Evolutionary conservation across 2,888 invertebrate genomes (phyloP).

Genomic region (Tanypteryx hageni): DNA sequence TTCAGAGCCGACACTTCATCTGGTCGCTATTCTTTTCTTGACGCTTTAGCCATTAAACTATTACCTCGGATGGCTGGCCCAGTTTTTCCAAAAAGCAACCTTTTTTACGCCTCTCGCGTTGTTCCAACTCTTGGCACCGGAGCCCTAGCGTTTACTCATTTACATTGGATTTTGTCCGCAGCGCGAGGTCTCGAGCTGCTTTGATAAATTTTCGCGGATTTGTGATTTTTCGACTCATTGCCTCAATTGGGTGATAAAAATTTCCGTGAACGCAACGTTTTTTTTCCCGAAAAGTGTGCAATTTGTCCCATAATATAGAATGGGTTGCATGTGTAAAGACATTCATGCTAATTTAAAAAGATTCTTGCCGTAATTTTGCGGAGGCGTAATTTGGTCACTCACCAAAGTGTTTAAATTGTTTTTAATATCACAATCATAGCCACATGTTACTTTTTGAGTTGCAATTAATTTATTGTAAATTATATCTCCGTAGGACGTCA

Average conservation of each 20-base stretch:
- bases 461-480: too few species aligned
- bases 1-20: slow-evolving; percentile 25
- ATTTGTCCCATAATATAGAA: neutral
- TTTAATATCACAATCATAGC: too few species aligned
- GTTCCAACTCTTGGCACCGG: neutral
- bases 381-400: too few species aligned
- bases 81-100: slow-evolving; percentile 12
- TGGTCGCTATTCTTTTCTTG: neutral
- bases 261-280: neutral
- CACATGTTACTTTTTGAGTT: too few species aligned
- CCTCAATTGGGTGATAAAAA: neutral
- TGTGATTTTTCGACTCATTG: slow-evolving; percentile 11
- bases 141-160: neutral
- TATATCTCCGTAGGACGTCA: too few species aligned
- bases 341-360: neutral
- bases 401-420: too few species aligned
- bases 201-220: neutral
- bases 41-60: slow-evolving; percentile 6
- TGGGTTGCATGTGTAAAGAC: neutral
- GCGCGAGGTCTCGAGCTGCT: neutral
- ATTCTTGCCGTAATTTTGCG: too few species aligned
- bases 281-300: neutral
- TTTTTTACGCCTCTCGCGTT: neutral
- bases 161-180: neutral
- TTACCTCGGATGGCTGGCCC: neutral